Conservation (phyloP, 2,888 invertebrate genomes). For the Caradrina clavipalpis region DNA sequence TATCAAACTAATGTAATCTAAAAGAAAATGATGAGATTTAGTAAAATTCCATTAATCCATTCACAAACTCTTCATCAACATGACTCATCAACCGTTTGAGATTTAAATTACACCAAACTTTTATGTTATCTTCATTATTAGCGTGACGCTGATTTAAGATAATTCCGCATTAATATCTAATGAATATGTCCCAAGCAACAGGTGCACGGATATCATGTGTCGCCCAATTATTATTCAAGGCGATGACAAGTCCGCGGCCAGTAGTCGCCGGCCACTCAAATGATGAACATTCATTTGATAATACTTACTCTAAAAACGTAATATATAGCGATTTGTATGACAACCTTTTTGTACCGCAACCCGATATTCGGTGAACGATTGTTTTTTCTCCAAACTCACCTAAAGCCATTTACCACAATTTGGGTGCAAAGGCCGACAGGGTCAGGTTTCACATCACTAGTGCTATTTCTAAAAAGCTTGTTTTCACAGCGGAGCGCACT, state of each 20-base stretch:
- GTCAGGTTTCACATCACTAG: constrained; percentile 80
- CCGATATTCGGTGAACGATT: constrained; percentile 73
- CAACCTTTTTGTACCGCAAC: constrained; percentile 67
- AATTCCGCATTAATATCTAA: constrained; percentile 63
- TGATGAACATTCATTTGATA: constrained; percentile 64
- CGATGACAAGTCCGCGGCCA: constrained; percentile 68
- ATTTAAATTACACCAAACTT: constrained; percentile 34
- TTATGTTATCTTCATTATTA: constrained; percentile 53
- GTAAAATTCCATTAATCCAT: not conserved
- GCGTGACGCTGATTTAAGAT: constrained; percentile 57
- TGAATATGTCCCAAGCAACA: constrained; percentile 64
- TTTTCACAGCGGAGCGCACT: constrained; percentile 88
- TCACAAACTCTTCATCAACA: constrained; percentile 20
- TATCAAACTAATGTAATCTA: not conserved
- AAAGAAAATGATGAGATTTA: not conserved
- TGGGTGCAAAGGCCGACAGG: constrained; percentile 85
- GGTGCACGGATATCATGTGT: constrained; percentile 74
- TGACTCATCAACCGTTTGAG: constrained; percentile 1
- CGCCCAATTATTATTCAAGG: constrained; percentile 74
- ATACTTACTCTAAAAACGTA: constrained; percentile 53
- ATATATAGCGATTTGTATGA: constrained; percentile 69
- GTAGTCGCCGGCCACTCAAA: constrained; percentile 57
- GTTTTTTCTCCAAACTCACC: constrained; percentile 87
- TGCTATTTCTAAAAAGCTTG: constrained; percentile 90
- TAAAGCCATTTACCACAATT: constrained; percentile 87